These are phyloP conservation scores for Nerophis lumbriciformis DNA, from an alignment of 2,113 vertebrate genomes.

Conservation along the genomic window DNA sequence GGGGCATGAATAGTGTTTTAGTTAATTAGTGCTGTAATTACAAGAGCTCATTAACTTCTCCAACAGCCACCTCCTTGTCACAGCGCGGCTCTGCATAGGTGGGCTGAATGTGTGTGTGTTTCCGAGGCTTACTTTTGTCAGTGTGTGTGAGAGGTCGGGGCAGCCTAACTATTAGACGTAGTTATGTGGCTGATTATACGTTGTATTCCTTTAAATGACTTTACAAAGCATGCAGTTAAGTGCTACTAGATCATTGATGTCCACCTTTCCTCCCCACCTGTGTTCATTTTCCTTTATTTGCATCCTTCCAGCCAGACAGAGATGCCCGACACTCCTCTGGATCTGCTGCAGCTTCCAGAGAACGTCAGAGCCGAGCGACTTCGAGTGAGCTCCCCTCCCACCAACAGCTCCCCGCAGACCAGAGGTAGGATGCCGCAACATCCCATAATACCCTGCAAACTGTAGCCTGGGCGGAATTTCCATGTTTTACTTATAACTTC, in stretches of 20 bases:
- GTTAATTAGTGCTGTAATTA: conserved; percentile 84
- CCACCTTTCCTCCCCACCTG: conserved; percentile 20
- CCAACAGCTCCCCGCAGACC: conserved; percentile 60
- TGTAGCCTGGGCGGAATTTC: neutral
- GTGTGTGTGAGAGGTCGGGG: conserved; percentile 26
- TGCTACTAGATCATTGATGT: conserved; percentile 47
- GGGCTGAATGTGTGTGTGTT: conserved; percentile 29
- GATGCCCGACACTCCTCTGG: conserved; percentile 74
- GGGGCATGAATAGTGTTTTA: conserved; percentile 82
- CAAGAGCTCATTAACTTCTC: conserved; percentile 79
- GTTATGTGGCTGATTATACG: conserved; percentile 59
- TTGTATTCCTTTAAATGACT: conserved; percentile 58
- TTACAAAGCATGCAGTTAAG: conserved; percentile 25
- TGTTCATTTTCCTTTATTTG: conserved; percentile 16
- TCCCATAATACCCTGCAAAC: conserved; percentile 4
- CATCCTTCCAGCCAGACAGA: conserved; percentile 72
- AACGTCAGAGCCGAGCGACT: conserved; percentile 64
- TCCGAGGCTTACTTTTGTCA: too few species aligned
- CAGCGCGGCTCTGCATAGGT: conserved; percentile 60
- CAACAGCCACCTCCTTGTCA: conserved; percentile 65
- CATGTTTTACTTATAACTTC: neutral
- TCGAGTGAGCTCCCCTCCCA: conserved; percentile 52
- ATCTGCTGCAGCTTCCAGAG: conserved; percentile 80
- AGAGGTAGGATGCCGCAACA: conserved; percentile 51
- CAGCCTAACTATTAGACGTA: conserved; percentile 43